Conservation (phyloP, 2,797 vertebrate species). For the Florisuga fusca region DNA sequence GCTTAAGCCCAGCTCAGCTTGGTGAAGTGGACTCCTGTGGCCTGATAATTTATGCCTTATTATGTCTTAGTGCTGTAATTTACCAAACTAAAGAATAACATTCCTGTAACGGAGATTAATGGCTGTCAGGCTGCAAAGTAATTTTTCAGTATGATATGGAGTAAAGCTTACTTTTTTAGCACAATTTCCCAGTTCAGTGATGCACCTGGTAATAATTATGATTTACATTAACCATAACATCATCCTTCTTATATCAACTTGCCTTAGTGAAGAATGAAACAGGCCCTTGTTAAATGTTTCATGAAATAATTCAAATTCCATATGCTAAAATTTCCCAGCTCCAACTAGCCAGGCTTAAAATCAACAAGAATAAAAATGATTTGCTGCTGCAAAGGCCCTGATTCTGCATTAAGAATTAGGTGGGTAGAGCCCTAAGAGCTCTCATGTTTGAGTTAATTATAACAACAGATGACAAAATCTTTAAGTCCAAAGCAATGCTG, state of each 20-base stretch:
- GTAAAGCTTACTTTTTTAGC: constrained; percentile 61
- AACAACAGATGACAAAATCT: neutral
- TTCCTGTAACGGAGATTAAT: constrained; percentile 42
- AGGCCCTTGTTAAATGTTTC: constrained; percentile 54
- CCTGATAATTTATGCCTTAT: constrained; percentile 43
- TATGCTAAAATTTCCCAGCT: constrained; percentile 26
- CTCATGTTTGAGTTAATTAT: neutral
- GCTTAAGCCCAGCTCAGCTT: neutral
- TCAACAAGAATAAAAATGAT: constrained; percentile 24
- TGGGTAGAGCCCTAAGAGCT: neutral
- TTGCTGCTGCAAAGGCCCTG: neutral
- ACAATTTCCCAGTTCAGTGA: constrained; percentile 64
- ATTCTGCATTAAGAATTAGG: neutral
- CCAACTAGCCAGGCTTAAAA: neutral
- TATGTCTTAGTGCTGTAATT: constrained; percentile 21
- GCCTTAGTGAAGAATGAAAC: constrained; percentile 48
- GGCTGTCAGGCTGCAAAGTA: constrained; percentile 9
- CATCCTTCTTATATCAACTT: constrained; percentile 47
- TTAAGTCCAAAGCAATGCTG: neutral
- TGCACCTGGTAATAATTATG: constrained; percentile 65
- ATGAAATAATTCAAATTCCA: constrained; percentile 60
- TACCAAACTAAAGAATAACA: constrained; percentile 32
- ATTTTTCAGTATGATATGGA: constrained; percentile 69
- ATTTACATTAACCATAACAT: constrained; percentile 55
- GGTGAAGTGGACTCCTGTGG: neutral